Evolutionary conservation across 2,113 vertebrate genomes (phyloP).

Genomic region (Coptodon bakossiorum): DNA sequence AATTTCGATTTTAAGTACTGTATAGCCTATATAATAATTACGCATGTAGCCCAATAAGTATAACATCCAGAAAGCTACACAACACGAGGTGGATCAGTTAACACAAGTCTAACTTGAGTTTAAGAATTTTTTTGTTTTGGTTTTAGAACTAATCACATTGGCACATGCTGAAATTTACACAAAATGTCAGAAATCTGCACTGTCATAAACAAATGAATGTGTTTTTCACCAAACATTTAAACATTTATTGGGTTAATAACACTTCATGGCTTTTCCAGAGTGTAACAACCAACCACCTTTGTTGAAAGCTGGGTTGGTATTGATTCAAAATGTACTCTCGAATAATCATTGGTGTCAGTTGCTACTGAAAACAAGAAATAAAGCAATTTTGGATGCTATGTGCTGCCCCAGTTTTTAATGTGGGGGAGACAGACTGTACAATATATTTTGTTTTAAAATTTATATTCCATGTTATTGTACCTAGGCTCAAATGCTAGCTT

Average conservation of each 20-base stretch:
- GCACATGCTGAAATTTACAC: background rate
- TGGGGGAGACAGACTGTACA: background rate
- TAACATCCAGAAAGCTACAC: too few relatives aligned
- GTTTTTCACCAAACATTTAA: background rate
- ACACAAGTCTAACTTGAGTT: background rate
- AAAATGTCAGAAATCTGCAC: background rate
- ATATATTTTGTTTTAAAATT: background rate
- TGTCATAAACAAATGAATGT: background rate
- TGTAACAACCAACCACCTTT: background rate
- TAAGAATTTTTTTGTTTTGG: fast-evolving
- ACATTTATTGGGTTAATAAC: background rate
- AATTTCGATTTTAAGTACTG: fast-evolving
- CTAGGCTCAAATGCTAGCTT: background rate
- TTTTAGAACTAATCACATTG: background rate
- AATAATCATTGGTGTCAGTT: background rate
- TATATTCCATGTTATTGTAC: background rate
- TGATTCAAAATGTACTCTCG: background rate
- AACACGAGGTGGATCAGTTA: too few relatives aligned
- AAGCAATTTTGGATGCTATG: background rate
- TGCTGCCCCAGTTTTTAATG: background rate
- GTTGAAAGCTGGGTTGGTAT: background rate
- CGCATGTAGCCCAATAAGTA: too few relatives aligned
- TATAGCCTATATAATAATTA: fast-evolving
- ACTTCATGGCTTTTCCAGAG: background rate
- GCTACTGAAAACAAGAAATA: fast-evolving